phyloP scores from a whole-genome alignment of 2,888 invertebrate species.

The Tetragnatha montana region DNA sequence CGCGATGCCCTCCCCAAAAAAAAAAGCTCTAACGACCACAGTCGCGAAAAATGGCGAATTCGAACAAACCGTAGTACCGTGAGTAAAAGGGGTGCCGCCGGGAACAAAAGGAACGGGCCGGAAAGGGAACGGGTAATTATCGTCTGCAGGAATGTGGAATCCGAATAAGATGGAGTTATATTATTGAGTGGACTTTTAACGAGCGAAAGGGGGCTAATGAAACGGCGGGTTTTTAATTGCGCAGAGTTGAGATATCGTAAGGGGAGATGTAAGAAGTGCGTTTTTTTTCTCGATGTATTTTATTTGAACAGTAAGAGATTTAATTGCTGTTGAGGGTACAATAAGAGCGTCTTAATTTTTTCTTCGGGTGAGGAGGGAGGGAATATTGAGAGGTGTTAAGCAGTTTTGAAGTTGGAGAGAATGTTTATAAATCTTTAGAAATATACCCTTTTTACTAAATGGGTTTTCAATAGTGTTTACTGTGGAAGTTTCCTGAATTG shows the following conservation, averaged over 20 bases:
- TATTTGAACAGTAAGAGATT: background rate
- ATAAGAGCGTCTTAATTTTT: too few species aligned
- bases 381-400: too few species aligned
- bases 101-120: constrained; percentile 31
- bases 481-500: too few species aligned
- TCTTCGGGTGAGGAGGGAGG: too few species aligned
- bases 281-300: background rate
- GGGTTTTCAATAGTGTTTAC: too few species aligned
- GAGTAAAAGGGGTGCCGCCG: constrained; percentile 24
- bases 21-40: constrained; percentile 32
- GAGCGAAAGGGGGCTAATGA: background rate
- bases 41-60: constrained; percentile 40
- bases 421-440: too few species aligned
- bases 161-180: constrained; percentile 31
- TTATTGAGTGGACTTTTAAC: background rate
- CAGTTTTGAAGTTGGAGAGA: too few species aligned
- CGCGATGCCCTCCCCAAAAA: background rate
- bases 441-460: too few species aligned
- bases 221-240: background rate
- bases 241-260: background rate
- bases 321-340: background rate
- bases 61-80: constrained; percentile 32
- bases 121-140: constrained; percentile 41
- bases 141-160: constrained; percentile 14
- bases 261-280: background rate